Evolutionary conservation across 2,797 vertebrate genomes (phyloP), one percentile per base, ranked within the genome.

Genomic region (Alauda arvensis): DNA sequence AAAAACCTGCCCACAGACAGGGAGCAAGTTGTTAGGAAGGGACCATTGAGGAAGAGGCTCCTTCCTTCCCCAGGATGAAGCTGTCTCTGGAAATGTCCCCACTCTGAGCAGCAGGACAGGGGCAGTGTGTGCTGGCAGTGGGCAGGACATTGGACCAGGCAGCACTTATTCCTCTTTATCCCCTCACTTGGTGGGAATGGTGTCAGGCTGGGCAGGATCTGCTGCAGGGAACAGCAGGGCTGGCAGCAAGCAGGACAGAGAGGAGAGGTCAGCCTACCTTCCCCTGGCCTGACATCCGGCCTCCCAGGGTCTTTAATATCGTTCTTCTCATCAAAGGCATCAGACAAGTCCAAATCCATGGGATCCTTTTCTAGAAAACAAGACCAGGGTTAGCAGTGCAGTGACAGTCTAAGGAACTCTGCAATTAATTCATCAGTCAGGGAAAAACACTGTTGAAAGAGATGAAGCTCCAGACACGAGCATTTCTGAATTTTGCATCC

Each of bases 281-380:
- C 90, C 48, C 57, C 88, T 3, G 91, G 81, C 70, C 57, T 95
- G 11, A 95, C 2, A 0, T 86, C 92, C 0, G 94, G 84, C 55
- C 39, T 90, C 59, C 72, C 75, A 94, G 95, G 42, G 94, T 96
- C 97, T 43, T 96, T 97, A 34, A 70, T 92, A 87, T 98, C 97
- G 16, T 98, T 98, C 56, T 61, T 95, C 71, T 97, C 96, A 91
- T 98, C 95, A 81, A 99, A 77, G 57, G 98, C 98, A 93, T 99
- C 99, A 31, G 82, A 28, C 89, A 99, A 96, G 95, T 98, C 85
- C 1, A 99, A 92, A 49, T 94, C 98, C 78, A 51, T 83, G 39
- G 53, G 33, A 85, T 77, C 3, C 87, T 93, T 96, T 95, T 88
- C 84, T 91, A 60, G 66, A 88, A 94, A 84, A 93, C 51, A 87